Percentiles rank a stretch among this genome's conserved stretches.
phyloP scores from a whole-genome alignment of 37 sponge, comb jelly and placozoan genomes.

The Lycopodina hypogea region DNA sequence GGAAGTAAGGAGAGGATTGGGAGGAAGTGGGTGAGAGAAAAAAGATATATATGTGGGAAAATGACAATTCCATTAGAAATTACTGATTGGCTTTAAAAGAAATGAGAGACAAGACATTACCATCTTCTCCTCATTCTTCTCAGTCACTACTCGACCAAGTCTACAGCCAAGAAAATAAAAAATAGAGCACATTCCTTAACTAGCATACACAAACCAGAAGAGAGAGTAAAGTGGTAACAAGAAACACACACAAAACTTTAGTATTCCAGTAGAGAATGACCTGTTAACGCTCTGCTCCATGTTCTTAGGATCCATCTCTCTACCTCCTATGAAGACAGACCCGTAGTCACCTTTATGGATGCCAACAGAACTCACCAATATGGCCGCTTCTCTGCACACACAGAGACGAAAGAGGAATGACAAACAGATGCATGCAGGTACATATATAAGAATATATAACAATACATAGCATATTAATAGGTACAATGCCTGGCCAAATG shows the following conservation, averaged over 20 bases:
- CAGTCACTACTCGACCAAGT: slow-evolving; percentile 32
- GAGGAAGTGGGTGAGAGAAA: not conserved
- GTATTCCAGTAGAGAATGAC: too few relatives aligned
- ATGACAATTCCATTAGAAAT: not conserved
- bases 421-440: too few relatives aligned
- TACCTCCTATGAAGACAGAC: slow-evolving; percentile 71
- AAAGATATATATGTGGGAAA: not conserved
- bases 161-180: slow-evolving; percentile 12
- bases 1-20: not conserved
- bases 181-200: not conserved
- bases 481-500: too few relatives aligned
- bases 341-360: slow-evolving; percentile 60
- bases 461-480: too few relatives aligned
- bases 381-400: slow-evolving; percentile 55
- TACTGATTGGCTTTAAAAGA: not conserved
- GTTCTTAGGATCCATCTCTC: slow-evolving; percentile 12
- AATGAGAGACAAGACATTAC: not conserved
- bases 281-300: slow-evolving; percentile 37
- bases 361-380: slow-evolving; percentile 46
- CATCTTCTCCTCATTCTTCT: slow-evolving; percentile 33
- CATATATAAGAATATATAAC: too few relatives aligned
- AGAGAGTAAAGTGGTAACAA: not conserved
- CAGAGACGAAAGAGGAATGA: not conserved
- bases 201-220: not conserved
- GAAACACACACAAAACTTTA: too few relatives aligned